A percentile compares a stretch with the other conserved stretches of the same genome.
Conservation (phyloP, 2,797 vertebrate genomes). For the Falco novaeseelandiae region DNA sequence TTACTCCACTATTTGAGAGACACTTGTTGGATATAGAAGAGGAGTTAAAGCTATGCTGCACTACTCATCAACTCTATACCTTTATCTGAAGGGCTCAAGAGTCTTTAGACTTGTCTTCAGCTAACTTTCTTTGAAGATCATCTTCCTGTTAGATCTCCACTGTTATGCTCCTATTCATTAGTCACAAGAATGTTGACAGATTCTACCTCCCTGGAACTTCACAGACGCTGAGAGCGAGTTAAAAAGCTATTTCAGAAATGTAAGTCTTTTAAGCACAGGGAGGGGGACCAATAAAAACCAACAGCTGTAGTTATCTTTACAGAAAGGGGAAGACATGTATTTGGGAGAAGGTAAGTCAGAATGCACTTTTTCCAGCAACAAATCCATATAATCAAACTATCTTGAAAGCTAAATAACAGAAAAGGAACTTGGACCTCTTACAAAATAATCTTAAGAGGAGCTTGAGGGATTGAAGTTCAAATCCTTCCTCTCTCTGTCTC, state of each 20-base stretch:
- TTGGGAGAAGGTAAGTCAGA: background rate
- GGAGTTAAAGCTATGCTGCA: background rate
- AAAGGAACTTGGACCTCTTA: background rate
- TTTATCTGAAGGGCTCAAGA: background rate
- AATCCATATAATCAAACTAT: background rate
- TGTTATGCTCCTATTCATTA: background rate
- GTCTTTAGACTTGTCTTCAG: background rate
- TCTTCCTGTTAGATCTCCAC: background rate
- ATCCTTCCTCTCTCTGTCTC: background rate
- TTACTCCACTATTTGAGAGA: background rate
- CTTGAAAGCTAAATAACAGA: background rate
- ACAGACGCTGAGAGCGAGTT: background rate
- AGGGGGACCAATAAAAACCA: background rate
- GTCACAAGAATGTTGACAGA: background rate
- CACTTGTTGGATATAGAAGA: background rate
- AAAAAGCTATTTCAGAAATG: constrained; percentile 15
- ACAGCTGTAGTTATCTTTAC: background rate
- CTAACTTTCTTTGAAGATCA: background rate
- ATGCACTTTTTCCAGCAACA: background rate
- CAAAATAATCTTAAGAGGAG: background rate
- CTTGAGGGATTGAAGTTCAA: background rate
- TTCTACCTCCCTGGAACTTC: background rate
- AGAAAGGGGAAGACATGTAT: background rate
- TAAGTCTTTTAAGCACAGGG: background rate
- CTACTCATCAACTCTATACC: background rate